phyloP scores from a whole-genome alignment of 1,140 invertebrate species.

The Orussus abietinus region DNA sequence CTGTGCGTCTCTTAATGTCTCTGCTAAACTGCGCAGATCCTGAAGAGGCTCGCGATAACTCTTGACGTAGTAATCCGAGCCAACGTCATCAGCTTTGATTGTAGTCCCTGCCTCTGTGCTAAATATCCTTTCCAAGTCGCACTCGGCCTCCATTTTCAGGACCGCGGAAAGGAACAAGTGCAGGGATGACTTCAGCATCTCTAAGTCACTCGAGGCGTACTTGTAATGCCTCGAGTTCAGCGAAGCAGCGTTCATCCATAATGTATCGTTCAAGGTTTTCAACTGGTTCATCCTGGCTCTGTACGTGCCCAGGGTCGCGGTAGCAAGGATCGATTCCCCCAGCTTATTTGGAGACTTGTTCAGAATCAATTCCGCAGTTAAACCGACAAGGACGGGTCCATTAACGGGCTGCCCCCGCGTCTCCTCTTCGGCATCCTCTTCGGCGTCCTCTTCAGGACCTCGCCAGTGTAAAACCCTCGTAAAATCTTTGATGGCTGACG shows the following conservation, averaged over 20 bases:
- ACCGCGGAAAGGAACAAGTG: conserved; percentile 27
- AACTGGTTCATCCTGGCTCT: conserved; percentile 40
- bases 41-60: too few relatives aligned
- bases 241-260: conserved; percentile 53
- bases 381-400: conserved; percentile 31
- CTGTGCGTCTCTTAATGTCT: neutral
- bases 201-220: conserved; percentile 28
- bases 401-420: conserved; percentile 14
- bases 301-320: conserved; percentile 40
- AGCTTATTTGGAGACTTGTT: conserved; percentile 16
- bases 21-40: neutral
- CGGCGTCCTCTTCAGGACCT: too few relatives aligned
- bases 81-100: too few relatives aligned
- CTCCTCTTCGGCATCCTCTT: conserved; percentile 8
- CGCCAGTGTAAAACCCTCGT: conserved; percentile 15
- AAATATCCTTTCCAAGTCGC: conserved; percentile 30
- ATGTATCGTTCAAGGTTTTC: conserved; percentile 40
- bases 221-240: conserved; percentile 38
- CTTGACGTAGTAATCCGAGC: too few relatives aligned
- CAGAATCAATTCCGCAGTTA: conserved; percentile 35
- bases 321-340: conserved; percentile 19
- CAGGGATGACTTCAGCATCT: conserved; percentile 24
- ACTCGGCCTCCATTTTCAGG: conserved; percentile 21
- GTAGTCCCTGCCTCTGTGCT: too few relatives aligned
- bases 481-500: conserved; percentile 23